These are phyloP conservation scores for Phylloscopus trochilus DNA, from an alignment of 2,113 vertebrate genomes.

Conservation along the genomic window DNA sequence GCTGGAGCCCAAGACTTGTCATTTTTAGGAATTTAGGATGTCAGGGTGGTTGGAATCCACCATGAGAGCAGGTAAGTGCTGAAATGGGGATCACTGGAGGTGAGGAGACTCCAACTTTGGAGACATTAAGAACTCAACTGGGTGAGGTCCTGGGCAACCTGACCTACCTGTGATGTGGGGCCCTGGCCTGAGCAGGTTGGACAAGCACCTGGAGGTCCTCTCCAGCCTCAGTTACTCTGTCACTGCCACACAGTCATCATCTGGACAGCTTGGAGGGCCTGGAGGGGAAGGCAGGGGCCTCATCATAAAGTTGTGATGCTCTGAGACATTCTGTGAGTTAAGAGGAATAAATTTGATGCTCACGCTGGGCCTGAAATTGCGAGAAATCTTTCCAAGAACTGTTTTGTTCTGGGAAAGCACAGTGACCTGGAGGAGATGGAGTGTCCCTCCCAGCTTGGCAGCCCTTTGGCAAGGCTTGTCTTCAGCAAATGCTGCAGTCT, in stretches of 20 bases:
- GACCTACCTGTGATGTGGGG: background rate
- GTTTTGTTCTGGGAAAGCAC: background rate
- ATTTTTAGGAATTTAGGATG: background rate
- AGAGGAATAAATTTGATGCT: background rate
- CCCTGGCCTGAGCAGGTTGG: background rate
- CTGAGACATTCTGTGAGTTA: background rate
- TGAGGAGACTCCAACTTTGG: background rate
- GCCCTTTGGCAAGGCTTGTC: background rate
- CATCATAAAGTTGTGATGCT: background rate
- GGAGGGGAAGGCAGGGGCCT: background rate
- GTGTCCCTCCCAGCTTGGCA: background rate
- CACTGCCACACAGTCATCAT: background rate
- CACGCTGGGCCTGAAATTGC: background rate
- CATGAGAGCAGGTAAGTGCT: rapidly evolving
- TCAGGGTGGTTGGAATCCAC: background rate
- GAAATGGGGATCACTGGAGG: background rate
- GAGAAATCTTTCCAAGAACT: background rate
- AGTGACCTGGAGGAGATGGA: background rate
- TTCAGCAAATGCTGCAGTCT: background rate
- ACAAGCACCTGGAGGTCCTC: background rate
- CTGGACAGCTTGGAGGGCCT: background rate
- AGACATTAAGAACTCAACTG: background rate
- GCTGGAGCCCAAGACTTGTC: background rate
- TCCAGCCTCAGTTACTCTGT: background rate
- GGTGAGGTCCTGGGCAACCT: background rate